Evolutionary conservation across 1,140 invertebrate genomes (phyloP), one percentile per base, ranked within the genome.

Genomic region (Psilanteris sp.): DNA sequence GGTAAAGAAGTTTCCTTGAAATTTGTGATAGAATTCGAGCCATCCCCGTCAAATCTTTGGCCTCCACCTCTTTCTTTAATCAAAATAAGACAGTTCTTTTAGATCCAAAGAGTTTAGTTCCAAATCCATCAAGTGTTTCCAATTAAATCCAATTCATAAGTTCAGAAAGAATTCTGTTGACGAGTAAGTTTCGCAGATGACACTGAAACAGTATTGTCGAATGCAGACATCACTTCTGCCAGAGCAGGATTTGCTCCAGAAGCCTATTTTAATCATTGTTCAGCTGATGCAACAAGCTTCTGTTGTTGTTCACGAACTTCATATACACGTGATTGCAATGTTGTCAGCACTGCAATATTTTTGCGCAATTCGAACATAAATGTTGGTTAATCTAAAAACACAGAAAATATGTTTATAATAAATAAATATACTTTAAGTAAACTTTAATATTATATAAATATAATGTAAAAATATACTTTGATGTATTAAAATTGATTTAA

Each of bases 61-160:
- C 91, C 90, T 3, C 90, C 90, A 11, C 91, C 90, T 37, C 91
- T 88, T 84, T 98, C 97, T 82, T 98, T 96, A 81, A 98, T 97
- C 79, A 99, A 89, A 87, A 98, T 98, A 18, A 99, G 86, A 83
- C 97, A 99, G 89, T 82, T 98, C 96, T 89, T 99, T 98, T 14
- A 98, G 88, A 83, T 98, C 96, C 52, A 97, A 89, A 89, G n/a
- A n/a, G n/a, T n/a, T n/a, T n/a, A n/a, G n/a, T n/a, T n/a, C n/a
- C n/a, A n/a, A n/a, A n/a, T n/a, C n/a, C n/a, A n/a, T n/a, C n/a
- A n/a, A n/a, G n/a, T n/a, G n/a, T n/a, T n/a, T n/a, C n/a, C n/a
- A n/a, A n/a, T n/a, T n/a, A n/a, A n/a, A n/a, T n/a, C n/a, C n/a
- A n/a, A n/a, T n/a, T n/a, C n/a, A n/a, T n/a, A n/a, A n/a, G n/a